These are phyloP conservation scores for Tapirus terrestris DNA, from an alignment of 2,113 vertebrate genomes.

Conservation along the genomic window DNA sequence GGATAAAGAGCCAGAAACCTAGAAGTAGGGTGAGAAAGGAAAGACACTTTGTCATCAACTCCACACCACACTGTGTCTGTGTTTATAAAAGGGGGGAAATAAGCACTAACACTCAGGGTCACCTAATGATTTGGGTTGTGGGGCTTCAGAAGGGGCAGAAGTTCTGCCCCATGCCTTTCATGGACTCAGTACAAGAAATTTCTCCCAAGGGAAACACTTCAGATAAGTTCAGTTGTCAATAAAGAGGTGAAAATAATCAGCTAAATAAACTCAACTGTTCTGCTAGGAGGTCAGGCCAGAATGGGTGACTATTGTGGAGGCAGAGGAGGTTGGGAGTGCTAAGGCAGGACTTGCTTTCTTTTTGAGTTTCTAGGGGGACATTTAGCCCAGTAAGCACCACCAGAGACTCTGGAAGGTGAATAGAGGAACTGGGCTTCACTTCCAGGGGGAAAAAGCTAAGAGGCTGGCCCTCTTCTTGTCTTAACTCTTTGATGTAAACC, in stretches of 20 bases:
- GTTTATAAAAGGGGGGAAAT: background rate
- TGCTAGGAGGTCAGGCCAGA: background rate
- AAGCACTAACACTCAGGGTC: background rate
- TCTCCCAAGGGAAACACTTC: background rate
- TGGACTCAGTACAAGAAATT: background rate
- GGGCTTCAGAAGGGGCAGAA: background rate
- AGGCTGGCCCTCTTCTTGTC: background rate
- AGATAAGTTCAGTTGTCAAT: background rate
- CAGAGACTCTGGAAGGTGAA: background rate
- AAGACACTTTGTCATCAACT: background rate
- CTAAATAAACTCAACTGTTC: background rate
- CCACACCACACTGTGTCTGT: background rate
- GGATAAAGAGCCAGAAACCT: background rate
- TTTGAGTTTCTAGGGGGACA: background rate
- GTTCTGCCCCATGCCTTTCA: background rate
- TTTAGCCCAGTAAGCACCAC: too few species aligned
- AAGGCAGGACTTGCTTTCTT: background rate
- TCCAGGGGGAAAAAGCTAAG: background rate
- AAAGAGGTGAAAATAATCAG: background rate
- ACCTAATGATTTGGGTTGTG: background rate
- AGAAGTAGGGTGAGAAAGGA: background rate
- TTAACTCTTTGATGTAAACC: background rate
- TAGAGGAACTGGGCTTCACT: background rate
- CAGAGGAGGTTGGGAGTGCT: background rate
- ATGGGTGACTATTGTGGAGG: accelerated